Evolutionary conservation across 2,113 vertebrate species (phyloP).

Genomic region (Gymnogyps californianus): DNA sequence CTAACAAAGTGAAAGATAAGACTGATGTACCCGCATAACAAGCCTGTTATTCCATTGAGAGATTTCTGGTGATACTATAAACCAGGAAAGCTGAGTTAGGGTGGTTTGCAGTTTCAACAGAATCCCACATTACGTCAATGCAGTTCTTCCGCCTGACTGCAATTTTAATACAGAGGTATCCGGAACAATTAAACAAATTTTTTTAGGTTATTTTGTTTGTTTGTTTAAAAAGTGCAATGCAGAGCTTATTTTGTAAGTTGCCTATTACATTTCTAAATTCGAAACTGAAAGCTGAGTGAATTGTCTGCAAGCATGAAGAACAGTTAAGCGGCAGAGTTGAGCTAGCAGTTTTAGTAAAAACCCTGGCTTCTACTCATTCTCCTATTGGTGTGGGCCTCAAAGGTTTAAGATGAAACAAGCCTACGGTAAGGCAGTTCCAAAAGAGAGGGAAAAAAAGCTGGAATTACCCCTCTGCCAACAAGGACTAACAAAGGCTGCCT

Average conservation of each 20-base stretch:
- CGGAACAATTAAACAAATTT: neutral
- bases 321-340: neutral
- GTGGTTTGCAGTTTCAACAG: neutral
- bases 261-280: neutral
- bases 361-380: neutral
- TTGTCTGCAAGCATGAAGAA: neutral
- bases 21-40: conserved; percentile 51
- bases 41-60: conserved; percentile 38
- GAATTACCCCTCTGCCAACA: neutral
- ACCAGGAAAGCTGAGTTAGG: conserved; percentile 23
- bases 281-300: neutral
- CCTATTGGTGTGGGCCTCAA: neutral
- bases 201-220: neutral
- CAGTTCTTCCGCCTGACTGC: neutral
- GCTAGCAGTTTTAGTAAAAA: neutral
- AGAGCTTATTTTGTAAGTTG: neutral
- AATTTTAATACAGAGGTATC: neutral
- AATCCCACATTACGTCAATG: neutral
- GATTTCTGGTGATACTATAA: conserved; percentile 15
- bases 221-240: neutral
- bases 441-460: neutral
- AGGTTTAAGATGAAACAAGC: neutral
- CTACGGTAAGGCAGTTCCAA: neutral
- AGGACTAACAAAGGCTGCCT: neutral
- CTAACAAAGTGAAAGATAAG: conserved; percentile 62